Evolutionary conservation across 2,113 vertebrate genomes (phyloP).

Genomic region (Phyllostomus hastatus): DNA sequence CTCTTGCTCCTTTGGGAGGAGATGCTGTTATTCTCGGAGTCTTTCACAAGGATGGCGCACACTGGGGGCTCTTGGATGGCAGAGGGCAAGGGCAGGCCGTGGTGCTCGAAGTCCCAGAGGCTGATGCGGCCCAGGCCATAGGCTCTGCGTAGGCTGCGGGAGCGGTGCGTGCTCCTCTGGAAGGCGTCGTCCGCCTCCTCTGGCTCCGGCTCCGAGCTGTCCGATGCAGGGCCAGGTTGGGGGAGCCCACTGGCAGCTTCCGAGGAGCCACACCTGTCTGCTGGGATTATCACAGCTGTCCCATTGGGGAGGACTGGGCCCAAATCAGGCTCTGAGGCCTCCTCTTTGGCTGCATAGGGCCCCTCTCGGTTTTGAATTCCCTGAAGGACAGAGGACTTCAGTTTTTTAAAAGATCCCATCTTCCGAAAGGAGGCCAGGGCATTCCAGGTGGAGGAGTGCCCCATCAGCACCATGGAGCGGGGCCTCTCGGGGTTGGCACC

Average conservation of each 20-base stretch:
- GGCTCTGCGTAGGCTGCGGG: slow-evolving; percentile 91
- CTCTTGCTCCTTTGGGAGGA: slow-evolving; percentile 90
- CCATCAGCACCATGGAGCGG: slow-evolving; percentile 78
- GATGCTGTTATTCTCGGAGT: slow-evolving; percentile 78
- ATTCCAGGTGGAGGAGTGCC: slow-evolving; percentile 85
- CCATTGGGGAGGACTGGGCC: slow-evolving; percentile 78
- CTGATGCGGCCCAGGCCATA: slow-evolving; percentile 93
- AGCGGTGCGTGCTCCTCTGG: slow-evolving; percentile 88
- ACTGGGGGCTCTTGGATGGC: slow-evolving; percentile 41
- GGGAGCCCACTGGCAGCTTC: slow-evolving; percentile 57
- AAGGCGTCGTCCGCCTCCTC: slow-evolving; percentile 82
- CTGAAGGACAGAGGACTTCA: slow-evolving; percentile 93
- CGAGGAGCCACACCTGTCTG: slow-evolving; percentile 45
- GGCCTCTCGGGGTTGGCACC: slow-evolving; percentile 78
- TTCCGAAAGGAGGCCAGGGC: slow-evolving; percentile 90
- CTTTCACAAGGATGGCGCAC: slow-evolving; percentile 74
- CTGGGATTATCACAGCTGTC: slow-evolving; percentile 36
- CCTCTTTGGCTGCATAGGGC: slow-evolving; percentile 72
- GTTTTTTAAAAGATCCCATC: slow-evolving; percentile 92
- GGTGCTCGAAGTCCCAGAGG: slow-evolving; percentile 81
- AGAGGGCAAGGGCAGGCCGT: slow-evolving; percentile 11
- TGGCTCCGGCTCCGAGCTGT: slow-evolving; percentile 76
- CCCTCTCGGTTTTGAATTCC: slow-evolving; percentile 89
- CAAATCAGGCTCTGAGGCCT: background rate
- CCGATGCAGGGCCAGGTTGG: slow-evolving; percentile 72